phyloP scores from a whole-genome alignment of 2,888 invertebrate species.

The Podabrus alpinus region DNA sequence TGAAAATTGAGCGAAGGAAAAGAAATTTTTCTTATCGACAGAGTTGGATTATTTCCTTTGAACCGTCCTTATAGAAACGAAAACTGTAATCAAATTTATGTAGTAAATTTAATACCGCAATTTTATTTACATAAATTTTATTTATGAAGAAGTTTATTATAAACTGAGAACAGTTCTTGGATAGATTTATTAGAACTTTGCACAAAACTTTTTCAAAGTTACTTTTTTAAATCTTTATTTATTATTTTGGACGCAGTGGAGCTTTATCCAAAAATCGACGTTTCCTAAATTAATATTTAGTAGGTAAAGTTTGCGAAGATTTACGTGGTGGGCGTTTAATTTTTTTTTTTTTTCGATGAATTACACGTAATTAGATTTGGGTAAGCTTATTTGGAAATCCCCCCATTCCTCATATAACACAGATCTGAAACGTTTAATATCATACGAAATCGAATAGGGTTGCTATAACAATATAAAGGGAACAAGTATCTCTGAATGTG shows the following conservation, averaged over 20 bases:
- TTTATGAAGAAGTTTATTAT: background rate
- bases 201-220: background rate
- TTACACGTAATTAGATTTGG: background rate
- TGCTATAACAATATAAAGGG: slow-evolving; percentile 36
- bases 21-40: background rate
- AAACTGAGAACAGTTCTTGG: background rate
- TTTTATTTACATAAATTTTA: background rate
- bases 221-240: background rate
- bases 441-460: slow-evolving; percentile 5
- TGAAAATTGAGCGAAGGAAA: background rate
- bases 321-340: background rate
- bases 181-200: background rate
- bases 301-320: background rate
- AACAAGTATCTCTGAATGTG: slow-evolving; percentile 37
- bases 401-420: background rate
- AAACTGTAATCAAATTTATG: background rate
- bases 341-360: background rate
- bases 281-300: background rate
- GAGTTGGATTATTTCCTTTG: background rate
- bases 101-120: background rate
- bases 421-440: background rate
- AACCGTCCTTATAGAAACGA: background rate
- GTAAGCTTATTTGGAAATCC: background rate
- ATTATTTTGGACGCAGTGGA: background rate
- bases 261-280: background rate